Evolutionary conservation across 2,888 invertebrate species (phyloP).

Genomic region (Pseudococcus longispinus): DNA sequence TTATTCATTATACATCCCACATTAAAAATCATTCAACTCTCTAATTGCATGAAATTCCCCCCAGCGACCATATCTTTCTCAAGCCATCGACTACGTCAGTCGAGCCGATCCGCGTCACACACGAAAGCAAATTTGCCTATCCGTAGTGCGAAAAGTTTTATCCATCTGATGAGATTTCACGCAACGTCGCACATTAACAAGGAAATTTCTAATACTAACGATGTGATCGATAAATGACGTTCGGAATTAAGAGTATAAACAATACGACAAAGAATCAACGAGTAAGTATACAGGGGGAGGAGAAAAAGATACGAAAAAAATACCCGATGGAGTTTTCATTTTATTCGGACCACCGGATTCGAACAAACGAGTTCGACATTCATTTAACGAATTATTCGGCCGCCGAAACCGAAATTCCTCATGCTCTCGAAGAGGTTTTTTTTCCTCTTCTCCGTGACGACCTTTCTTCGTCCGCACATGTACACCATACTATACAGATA

Average conservation of each 20-base stretch:
- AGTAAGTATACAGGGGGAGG: background rate
- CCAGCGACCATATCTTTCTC: too few species aligned
- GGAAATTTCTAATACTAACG: slow-evolving; percentile 35
- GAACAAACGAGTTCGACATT: slow-evolving; percentile 20
- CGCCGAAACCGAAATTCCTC: background rate
- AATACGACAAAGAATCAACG: slow-evolving; percentile 27
- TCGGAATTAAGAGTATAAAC: slow-evolving; percentile 37
- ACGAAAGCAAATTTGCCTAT: background rate
- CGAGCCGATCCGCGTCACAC: background rate
- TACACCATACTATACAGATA: background rate
- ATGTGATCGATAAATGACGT: slow-evolving; percentile 36
- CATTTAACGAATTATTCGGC: slow-evolving; percentile 4
- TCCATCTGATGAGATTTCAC: slow-evolving; percentile 24
- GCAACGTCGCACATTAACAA: slow-evolving; percentile 2
- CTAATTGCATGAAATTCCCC: too few species aligned
- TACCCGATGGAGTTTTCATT: slow-evolving; percentile 2
- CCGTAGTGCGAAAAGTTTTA: background rate
- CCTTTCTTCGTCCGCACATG: background rate
- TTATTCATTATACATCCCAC: too few species aligned
- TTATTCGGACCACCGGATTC: slow-evolving; percentile 18
- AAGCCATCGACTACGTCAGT: too few species aligned
- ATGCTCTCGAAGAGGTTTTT: background rate
- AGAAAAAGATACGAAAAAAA: background rate
- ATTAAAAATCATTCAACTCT: too few species aligned
- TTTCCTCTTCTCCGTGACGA: background rate